These are phyloP conservation scores for Dermochelys coriacea DNA, from an alignment of 2,797 vertebrate genomes.

Conservation along the genomic window DNA sequence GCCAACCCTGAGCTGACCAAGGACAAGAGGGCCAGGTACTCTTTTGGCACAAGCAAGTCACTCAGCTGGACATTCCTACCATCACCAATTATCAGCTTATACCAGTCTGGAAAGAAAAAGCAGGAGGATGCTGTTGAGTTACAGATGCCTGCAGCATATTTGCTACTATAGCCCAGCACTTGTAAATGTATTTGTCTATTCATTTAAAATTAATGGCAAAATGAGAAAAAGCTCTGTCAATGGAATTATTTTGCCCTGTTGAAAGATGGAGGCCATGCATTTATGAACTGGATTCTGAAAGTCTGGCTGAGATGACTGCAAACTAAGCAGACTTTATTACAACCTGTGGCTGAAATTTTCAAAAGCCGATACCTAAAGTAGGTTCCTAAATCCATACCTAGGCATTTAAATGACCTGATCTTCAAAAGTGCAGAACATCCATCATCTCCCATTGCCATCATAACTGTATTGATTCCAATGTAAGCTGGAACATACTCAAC, in stretches of 20 bases:
- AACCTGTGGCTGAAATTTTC: slow-evolving; percentile 27
- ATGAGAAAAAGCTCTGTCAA: neutral
- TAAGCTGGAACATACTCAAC: neutral
- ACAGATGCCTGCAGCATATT: neutral
- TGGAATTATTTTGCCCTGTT: neutral
- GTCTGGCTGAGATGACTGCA: neutral
- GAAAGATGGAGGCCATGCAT: neutral
- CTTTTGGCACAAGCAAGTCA: neutral
- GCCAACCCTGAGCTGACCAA: neutral
- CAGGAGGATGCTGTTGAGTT: neutral
- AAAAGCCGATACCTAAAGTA: neutral
- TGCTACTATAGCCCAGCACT: neutral
- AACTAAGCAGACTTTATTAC: slow-evolving; percentile 29
- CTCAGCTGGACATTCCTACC: neutral
- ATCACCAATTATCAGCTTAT: neutral
- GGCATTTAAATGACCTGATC: neutral
- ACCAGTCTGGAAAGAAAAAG: neutral
- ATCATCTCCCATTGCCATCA: neutral
- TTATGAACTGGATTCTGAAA: neutral
- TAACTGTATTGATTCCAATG: fast-evolving
- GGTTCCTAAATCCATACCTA: neutral
- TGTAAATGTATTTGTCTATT: neutral
- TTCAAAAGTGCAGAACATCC: neutral
- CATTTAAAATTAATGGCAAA: neutral
- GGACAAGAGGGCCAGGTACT: neutral